Evolutionary conservation across 2,797 vertebrate genomes (phyloP), one percentile per base, ranked within the genome.

Genomic region (Melanogrammus aeglefinus): DNA sequence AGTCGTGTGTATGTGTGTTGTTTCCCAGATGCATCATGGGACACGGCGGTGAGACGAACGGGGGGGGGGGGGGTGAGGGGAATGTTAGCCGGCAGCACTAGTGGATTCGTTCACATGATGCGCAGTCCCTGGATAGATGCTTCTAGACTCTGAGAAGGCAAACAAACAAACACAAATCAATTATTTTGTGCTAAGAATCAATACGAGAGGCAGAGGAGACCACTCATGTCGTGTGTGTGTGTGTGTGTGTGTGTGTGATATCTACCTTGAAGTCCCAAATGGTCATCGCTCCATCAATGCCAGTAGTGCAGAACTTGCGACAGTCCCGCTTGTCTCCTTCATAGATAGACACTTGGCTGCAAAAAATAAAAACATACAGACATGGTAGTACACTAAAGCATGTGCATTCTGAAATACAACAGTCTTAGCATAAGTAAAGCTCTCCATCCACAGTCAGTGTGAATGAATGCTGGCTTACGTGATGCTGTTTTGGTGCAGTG

Each of bases 291-390:
- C 98, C 97, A 80, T 99, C 98, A 3, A 99, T 99, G 90, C 98
- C 98, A 10, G 98, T 99, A 93, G 97, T 99, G 94, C 98, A 99
- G 94, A 99, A 99, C 93, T 98, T 99, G 85, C 96, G 96, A 94
- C 98, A 99, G 80, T 99, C 97, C 93, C 95, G 95, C 93, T 99
- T 99, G 95, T 99, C 98, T 90, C 97, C 97, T 86, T 99, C 98
- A 88, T 97, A 99, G 94, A 99, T 96, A 93, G 98, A 99, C 94
- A 99, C 97, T 96, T 99, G 98, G 94, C 98, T 99, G 86, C 71
- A 86, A 78, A 80, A 27, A 24, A 84, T 9, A 72, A 71, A 71
- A 71, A 70, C 6, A 29, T 0, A 72, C 29, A 16, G 2, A 72
- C 29, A 72, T 33, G 70, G 18, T 33, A 72, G 70, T 69, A 69